Conservation (phyloP, 2,113 vertebrate genomes). For the Cochlearius cochlearius region DNA sequence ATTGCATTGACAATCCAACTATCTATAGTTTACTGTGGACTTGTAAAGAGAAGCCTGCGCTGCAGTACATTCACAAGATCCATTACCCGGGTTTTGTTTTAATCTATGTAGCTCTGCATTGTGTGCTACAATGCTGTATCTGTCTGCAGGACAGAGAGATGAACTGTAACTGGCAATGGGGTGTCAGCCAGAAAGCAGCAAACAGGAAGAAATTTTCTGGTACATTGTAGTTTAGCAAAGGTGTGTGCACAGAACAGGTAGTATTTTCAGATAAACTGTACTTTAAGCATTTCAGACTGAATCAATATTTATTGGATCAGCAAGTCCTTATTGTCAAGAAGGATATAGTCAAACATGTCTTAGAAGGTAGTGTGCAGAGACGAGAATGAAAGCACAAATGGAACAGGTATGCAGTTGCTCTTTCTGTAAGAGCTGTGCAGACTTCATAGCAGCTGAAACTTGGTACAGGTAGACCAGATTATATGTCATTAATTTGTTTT, state of each 20-base stretch:
- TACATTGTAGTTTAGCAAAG: not conserved
- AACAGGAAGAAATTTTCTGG: not conserved
- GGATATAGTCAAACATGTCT: not conserved
- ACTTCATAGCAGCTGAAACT: not conserved
- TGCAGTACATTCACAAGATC: not conserved
- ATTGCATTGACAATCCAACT: not conserved
- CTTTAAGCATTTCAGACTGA: not conserved
- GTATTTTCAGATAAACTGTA: not conserved
- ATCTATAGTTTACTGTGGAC: not conserved
- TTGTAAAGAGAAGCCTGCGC: not conserved
- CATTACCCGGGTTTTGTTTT: not conserved
- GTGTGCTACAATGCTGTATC: not conserved
- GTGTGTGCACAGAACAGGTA: not conserved
- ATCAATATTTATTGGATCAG: not conserved
- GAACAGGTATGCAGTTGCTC: not conserved
- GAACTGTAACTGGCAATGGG: not conserved
- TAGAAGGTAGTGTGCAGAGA: not conserved
- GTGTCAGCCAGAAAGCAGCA: not conserved
- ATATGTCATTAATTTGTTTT: not conserved
- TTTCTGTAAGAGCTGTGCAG: not conserved
- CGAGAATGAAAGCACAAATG: not conserved
- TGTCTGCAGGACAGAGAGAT: not conserved
- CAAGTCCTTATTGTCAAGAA: not conserved
- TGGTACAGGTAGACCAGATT: not conserved
- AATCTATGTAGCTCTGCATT: not conserved